These are phyloP conservation scores for Leucoptera coffeella DNA, from an alignment of 2,888 invertebrate species.

Conservation along the genomic window DNA sequence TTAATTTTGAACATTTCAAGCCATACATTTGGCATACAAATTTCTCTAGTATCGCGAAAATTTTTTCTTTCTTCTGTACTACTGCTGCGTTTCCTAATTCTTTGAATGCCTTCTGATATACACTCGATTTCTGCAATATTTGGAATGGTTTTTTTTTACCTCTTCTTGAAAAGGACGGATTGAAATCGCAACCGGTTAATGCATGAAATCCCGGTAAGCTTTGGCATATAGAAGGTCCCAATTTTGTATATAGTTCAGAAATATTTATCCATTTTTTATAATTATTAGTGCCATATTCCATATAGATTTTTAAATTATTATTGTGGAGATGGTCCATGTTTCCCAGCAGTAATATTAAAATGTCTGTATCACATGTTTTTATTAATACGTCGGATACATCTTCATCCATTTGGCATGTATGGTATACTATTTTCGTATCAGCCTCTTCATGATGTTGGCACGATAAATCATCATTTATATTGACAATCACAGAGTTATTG, in stretches of 20 bases:
- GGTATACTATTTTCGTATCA: slow-evolving; percentile 5
- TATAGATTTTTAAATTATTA: neutral
- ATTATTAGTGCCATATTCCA: neutral
- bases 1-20: slow-evolving; percentile 3
- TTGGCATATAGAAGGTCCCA: slow-evolving; percentile 1
- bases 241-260: neutral
- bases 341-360: slow-evolving; percentile 3
- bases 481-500: slow-evolving; percentile 3
- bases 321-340: slow-evolving; percentile 1
- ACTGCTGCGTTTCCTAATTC: slow-evolving; percentile 6
- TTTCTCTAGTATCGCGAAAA: slow-evolving; percentile 5
- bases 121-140: neutral
- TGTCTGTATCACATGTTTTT: slow-evolving; percentile 3
- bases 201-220: slow-evolving; percentile 2
- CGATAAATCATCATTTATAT: slow-evolving; percentile 4
- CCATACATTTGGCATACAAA: slow-evolving; percentile 5
- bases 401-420: slow-evolving; percentile 3
- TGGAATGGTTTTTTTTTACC: slow-evolving; percentile 1
- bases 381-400: neutral
- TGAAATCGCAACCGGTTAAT: slow-evolving; percentile 2
- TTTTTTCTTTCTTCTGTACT: slow-evolving; percentile 3
- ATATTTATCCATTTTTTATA: neutral
- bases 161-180: neutral
- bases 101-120: neutral
- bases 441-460: slow-evolving; percentile 6